Percentiles rank a stretch among this genome's conserved stretches.
Conservation (phyloP, 2,888 invertebrate genomes). For the Suillia variegata region DNA sequence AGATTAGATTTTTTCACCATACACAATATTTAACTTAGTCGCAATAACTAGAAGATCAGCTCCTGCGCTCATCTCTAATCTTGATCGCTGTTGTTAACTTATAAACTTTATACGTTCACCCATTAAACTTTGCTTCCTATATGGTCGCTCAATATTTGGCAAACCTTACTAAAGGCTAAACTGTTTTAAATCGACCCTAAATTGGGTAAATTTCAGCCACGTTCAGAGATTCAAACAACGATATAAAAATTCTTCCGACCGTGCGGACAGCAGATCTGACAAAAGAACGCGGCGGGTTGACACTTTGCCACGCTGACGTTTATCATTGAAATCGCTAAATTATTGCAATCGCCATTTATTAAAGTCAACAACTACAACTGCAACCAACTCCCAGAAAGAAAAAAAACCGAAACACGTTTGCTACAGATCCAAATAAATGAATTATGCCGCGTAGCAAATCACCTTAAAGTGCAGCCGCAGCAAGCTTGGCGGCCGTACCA, state of each 20-base stretch:
- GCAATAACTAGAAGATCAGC: too few relatives aligned
- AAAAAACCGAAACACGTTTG: constrained; percentile 24
- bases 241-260: background rate
- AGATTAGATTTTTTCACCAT: too few relatives aligned
- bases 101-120: too few relatives aligned
- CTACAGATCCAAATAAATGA: constrained; percentile 41
- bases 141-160: too few relatives aligned
- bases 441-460: constrained; percentile 57
- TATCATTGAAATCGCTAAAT: constrained; percentile 60
- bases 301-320: constrained; percentile 41
- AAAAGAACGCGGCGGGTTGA: constrained; percentile 22
- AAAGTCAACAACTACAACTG: constrained; percentile 32
- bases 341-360: constrained; percentile 48
- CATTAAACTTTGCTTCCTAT: too few relatives aligned
- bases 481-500: background rate
- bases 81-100: too few relatives aligned
- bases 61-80: too few relatives aligned
- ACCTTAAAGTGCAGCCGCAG: constrained; percentile 39
- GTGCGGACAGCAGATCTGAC: background rate
- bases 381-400: constrained; percentile 23
- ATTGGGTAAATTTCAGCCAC: too few relatives aligned
- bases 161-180: too few relatives aligned
- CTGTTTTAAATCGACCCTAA: too few relatives aligned
- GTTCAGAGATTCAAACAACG: too few relatives aligned
- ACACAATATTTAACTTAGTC: too few relatives aligned